Percentiles rank a stretch among this genome's conserved stretches.
These are phyloP conservation scores for Caenorhabditis becei DNA, from an alignment of 2,888 invertebrate genomes.

Conservation along the genomic window DNA sequence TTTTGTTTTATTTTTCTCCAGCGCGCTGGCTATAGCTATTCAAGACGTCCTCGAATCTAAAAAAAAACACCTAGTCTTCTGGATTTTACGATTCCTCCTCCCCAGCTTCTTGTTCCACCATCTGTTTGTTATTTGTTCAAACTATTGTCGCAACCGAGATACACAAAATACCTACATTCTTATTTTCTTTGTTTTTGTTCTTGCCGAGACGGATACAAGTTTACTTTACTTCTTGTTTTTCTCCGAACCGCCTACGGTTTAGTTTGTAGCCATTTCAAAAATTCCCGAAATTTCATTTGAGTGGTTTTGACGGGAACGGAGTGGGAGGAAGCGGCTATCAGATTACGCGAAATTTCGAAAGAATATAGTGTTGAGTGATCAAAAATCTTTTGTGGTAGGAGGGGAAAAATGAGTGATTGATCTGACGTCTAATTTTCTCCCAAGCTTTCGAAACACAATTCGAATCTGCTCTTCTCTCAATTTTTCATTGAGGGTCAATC, in stretches of 20 bases:
- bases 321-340: neutral
- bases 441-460: too few relatives aligned
- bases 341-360: neutral
- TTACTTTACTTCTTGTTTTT: neutral
- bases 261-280: neutral
- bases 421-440: too few relatives aligned
- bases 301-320: neutral
- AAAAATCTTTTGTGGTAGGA: neutral
- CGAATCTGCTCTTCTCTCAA: neutral
- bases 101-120: neutral
- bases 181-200: neutral
- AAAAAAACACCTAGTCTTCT: neutral
- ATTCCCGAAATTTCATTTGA: neutral
- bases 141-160: neutral
- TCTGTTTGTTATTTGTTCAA: constrained; percentile 10
- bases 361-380: neutral
- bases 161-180: neutral
- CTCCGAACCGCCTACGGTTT: neutral
- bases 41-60: too few relatives aligned
- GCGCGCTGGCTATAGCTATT: too few relatives aligned
- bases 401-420: too few relatives aligned
- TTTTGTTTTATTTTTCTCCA: neutral
- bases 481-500: too few relatives aligned
- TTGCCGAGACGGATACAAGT: constrained; percentile 6
- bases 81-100: neutral